Base-by-base conservation (phyloP, 2,797 vertebrate genomes). In the Galaxias olidus region DNA sequence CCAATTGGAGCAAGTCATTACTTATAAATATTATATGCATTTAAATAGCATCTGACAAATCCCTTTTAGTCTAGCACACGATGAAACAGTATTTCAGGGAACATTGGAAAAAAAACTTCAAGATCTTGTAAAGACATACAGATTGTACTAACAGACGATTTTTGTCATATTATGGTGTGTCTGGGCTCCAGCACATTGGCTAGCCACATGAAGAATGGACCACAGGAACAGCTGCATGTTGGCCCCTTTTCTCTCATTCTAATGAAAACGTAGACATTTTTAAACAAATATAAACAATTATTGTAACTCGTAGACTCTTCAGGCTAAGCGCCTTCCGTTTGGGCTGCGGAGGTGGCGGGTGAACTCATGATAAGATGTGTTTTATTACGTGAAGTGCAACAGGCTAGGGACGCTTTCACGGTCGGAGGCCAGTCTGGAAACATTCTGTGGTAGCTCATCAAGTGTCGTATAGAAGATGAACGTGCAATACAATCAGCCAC, bases 281-380 rank as follows among this genome's bases (percentile, higher is more conserved):
- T n/a, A n/a, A n/a, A n/a, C n/a, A n/a, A n/a, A n/a, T n/a, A n/a
- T n/a, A n/a, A n/a, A n/a, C n/a, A 68, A 74, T 69, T 46, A 20
- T 48, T 64, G 53, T 68, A 74, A 81, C 84, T 80, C 84, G 85
- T 82, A 84, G 78, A 61, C 71, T 82, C 73, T 78, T 59, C 70
- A 65, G 46, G 49, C 68, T 40, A 66, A 70, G 66, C 46, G 63
- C 55, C 61, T 65, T 67, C 67, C 65, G 76, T 74, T 72, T 77
- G 64, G 63, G 47, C n/a, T n/a, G n/a, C n/a, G n/a, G n/a, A n/a
- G n/a, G n/a, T n/a, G n/a, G n/a, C n/a, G n/a, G n/a, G n/a, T n/a
- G n/a, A n/a, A n/a, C n/a, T n/a, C n/a, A n/a, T n/a, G n/a, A n/a
- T n/a, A n/a, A n/a, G n/a, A n/a, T n/a, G n/a, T n/a, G n/a, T n/a